Evolutionary conservation across 2,113 vertebrate genomes (phyloP).

Genomic region (Poeciliopsis turrubarensis): DNA sequence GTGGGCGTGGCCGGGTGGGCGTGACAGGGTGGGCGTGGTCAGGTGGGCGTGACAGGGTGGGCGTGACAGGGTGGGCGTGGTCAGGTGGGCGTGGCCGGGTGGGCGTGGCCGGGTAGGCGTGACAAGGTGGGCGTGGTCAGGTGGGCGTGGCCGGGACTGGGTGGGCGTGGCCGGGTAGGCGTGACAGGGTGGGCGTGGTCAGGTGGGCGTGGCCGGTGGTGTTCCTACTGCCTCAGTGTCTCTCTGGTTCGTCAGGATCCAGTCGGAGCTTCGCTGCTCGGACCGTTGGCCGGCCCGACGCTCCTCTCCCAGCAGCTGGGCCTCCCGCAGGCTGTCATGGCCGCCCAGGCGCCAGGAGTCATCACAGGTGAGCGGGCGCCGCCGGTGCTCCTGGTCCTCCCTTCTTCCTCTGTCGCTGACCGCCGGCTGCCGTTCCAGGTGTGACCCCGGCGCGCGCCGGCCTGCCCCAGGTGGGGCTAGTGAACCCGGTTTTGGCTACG

Average conservation of each 20-base stretch:
- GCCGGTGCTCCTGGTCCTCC: neutral
- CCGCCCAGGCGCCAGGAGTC: slow-evolving; percentile 91
- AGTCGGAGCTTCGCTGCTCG: slow-evolving; percentile 85
- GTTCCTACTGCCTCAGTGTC: neutral
- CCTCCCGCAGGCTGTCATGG: slow-evolving; percentile 92
- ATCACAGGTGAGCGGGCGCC: slow-evolving; percentile 86
- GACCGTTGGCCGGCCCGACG: slow-evolving; percentile 85
- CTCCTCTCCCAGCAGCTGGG: slow-evolving; percentile 89
- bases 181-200: too few relatives aligned
- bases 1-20: too few relatives aligned
- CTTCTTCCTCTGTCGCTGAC: slow-evolving; percentile 13
- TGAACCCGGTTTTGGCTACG: slow-evolving; percentile 90
- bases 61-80: too few relatives aligned
- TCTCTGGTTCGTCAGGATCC: slow-evolving; percentile 67
- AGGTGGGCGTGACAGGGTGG: too few relatives aligned
- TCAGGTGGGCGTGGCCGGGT: too few relatives aligned
- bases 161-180: too few relatives aligned
- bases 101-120: too few relatives aligned
- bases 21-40: too few relatives aligned
- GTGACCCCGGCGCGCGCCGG: slow-evolving; percentile 87
- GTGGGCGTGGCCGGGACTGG: too few relatives aligned
- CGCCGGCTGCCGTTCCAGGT: slow-evolving; percentile 72
- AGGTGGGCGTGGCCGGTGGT: too few relatives aligned
- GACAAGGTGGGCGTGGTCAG: too few relatives aligned
- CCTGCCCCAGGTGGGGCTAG: slow-evolving; percentile 90